Conservation (phyloP, 2,888 invertebrate genomes). For the Diadegma fenestrale region DNA sequence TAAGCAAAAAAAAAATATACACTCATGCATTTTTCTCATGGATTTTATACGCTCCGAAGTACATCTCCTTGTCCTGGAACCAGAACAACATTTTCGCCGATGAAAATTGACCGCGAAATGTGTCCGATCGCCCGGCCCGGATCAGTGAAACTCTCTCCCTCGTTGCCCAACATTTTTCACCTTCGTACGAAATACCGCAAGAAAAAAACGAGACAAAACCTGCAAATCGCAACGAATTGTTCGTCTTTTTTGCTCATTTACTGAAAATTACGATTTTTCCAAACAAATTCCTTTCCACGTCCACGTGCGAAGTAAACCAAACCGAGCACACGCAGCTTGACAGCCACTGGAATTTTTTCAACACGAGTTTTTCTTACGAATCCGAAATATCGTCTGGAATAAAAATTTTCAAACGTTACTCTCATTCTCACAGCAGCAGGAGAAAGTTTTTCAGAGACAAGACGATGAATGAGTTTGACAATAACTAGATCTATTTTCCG, state of each 20-base stretch:
- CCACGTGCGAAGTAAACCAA: neutral
- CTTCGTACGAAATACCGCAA: constrained; percentile 5
- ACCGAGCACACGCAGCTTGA: neutral
- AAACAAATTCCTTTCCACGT: neutral
- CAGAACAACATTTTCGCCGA: constrained; percentile 40
- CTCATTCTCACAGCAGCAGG: constrained; percentile 57
- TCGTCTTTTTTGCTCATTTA: neutral
- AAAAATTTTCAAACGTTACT: constrained; percentile 40
- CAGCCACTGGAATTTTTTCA: neutral
- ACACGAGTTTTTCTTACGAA: neutral
- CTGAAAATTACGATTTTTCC: neutral
- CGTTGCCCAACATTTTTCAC: constrained; percentile 6
- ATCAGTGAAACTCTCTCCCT: constrained; percentile 32
- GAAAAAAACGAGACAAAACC: constrained; percentile 16
- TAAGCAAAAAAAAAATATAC: constrained; percentile 8
- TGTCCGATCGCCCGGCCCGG: constrained; percentile 21
- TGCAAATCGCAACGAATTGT: neutral
- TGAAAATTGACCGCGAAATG: constrained; percentile 56
- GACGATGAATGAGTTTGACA: constrained; percentile 20
- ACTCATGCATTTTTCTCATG: neutral
- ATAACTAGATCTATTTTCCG: constrained; percentile 41
- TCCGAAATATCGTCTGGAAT: neutral
- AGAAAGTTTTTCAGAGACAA: constrained; percentile 52
- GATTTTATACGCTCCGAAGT: constrained; percentile 6
- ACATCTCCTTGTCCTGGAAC: constrained; percentile 21